These are phyloP conservation scores for Coccyzus lansbergi DNA, from an alignment of 2,797 vertebrate genomes.

Conservation along the genomic window DNA sequence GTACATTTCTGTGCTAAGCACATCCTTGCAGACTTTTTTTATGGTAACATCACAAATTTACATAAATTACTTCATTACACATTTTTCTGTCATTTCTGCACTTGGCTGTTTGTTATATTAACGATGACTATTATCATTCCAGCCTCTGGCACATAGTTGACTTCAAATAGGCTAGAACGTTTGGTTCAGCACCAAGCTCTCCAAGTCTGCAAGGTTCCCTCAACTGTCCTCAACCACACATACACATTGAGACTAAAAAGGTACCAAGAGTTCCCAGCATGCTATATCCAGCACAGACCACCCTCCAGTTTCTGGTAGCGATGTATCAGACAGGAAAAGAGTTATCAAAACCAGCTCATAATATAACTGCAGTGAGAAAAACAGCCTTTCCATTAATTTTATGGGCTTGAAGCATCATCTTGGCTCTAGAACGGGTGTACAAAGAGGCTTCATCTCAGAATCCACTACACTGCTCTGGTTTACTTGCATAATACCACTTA, in stretches of 20 bases:
- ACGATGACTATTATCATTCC: background rate
- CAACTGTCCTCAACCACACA: background rate
- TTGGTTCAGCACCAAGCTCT: background rate
- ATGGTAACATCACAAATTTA: background rate
- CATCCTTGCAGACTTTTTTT: background rate
- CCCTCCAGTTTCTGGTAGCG: background rate
- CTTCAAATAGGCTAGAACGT: background rate
- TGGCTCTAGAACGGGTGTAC: background rate
- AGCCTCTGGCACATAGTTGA: background rate
- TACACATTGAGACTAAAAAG: rapidly evolving
- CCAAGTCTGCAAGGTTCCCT: background rate
- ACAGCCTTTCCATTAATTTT: background rate
- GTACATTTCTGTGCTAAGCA: background rate
- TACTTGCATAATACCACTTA: background rate
- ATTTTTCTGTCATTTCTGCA: background rate
- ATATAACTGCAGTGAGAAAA: background rate
- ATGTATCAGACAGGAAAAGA: background rate
- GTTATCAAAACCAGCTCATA: background rate
- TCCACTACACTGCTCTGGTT: background rate
- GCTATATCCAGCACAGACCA: background rate
- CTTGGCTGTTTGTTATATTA: background rate
- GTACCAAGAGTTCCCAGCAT: background rate
- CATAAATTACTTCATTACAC: background rate
- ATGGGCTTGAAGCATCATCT: background rate
- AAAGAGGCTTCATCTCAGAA: background rate